A percentile compares a stretch with the other conserved stretches of the same genome.
These are phyloP conservation scores for Vipera ursinii DNA, from an alignment of 2,797 vertebrate genomes.

Conservation along the genomic window DNA sequence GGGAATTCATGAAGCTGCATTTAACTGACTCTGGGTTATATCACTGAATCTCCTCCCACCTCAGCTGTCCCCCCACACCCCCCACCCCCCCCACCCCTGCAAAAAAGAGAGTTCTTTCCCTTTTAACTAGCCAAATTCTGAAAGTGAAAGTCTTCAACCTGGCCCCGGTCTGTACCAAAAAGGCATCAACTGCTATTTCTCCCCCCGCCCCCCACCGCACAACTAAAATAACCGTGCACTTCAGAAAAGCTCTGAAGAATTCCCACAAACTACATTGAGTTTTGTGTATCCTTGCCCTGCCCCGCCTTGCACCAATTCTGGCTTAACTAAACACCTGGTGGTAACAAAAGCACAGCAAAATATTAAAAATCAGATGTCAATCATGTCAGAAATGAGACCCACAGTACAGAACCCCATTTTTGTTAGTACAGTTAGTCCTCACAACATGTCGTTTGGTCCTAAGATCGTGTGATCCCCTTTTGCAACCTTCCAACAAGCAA, in stretches of 20 bases:
- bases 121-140: neutral
- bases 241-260: neutral
- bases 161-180: neutral
- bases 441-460: neutral
- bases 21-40: neutral
- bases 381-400: neutral
- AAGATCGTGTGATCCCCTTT: neutral
- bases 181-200: neutral
- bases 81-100: rapidly evolving
- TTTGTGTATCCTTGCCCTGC: neutral
- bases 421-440: neutral
- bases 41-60: neutral
- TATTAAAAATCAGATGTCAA: neutral
- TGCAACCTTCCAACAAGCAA: neutral
- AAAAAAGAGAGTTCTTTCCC: neutral
- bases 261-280: neutral
- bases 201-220: no score
- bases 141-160: neutral
- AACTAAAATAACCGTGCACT: neutral
- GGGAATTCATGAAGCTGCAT: neutral
- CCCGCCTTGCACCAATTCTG: neutral
- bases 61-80: neutral
- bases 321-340: neutral
- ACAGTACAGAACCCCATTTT: neutral
- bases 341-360: neutral